Percentiles rank a stretch among this genome's conserved stretches.
These are phyloP conservation scores for Tinea pellionella DNA, from an alignment of 2,888 invertebrate species.

Conservation along the genomic window DNA sequence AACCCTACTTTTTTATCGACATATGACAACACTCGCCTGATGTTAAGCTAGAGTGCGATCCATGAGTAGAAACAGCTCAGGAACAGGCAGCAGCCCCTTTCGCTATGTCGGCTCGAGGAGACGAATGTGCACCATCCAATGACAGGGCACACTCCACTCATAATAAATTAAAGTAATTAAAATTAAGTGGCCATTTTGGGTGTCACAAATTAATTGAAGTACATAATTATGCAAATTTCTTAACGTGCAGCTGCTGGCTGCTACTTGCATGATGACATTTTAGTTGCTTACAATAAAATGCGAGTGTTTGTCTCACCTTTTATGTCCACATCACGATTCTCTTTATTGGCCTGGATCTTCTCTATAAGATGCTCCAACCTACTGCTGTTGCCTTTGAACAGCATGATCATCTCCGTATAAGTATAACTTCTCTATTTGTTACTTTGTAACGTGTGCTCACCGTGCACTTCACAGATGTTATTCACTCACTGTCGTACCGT, in stretches of 20 bases:
- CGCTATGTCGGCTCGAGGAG: too few relatives aligned
- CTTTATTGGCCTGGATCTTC: constrained; percentile 88
- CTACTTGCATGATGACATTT: neutral
- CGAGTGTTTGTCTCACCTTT: constrained; percentile 43
- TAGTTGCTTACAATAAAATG: neutral
- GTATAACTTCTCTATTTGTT: neutral
- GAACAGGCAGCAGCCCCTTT: too few relatives aligned
- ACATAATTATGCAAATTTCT: neutral
- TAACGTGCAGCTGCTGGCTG: neutral
- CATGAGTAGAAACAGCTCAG: too few relatives aligned
- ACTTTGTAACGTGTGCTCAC: neutral
- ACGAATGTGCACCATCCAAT: too few relatives aligned
- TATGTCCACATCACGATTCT: constrained; percentile 72
- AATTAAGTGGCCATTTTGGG: neutral
- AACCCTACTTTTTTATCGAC: too few relatives aligned
- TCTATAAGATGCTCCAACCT: constrained; percentile 86
- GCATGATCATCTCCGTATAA: constrained; percentile 70
- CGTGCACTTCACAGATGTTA: neutral
- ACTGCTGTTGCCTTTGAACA: constrained; percentile 89
- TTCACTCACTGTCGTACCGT: neutral
- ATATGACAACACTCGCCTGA: too few relatives aligned
- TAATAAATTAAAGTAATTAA: too few relatives aligned
- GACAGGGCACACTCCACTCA: too few relatives aligned
- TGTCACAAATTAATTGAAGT: neutral
- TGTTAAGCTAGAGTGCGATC: too few relatives aligned